A percentile compares a stretch with the other conserved stretches of the same genome.
phyloP scores from a whole-genome alignment of 2,797 vertebrate genomes.

The Lagorchestes hirsutus region DNA sequence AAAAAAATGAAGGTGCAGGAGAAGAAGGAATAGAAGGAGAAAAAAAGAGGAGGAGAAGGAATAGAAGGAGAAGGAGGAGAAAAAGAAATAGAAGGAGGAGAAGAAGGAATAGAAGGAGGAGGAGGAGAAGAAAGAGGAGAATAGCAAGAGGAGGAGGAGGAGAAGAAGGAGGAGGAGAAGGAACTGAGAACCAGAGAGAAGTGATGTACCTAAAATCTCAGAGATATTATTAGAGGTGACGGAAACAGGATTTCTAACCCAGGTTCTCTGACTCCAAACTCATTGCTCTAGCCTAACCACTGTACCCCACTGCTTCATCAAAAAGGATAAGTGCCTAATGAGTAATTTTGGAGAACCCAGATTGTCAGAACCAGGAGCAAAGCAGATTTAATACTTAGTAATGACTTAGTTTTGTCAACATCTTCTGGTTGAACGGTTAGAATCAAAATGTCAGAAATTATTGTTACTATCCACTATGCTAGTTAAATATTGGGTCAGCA shows the following conservation, averaged over 20 bases:
- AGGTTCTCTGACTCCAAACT: not conserved
- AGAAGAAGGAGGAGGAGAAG: not conserved
- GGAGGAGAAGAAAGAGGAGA: no score
- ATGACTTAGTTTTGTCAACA: not conserved
- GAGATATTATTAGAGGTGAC: not conserved
- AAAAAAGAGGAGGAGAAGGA: no score
- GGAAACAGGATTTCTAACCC: not conserved
- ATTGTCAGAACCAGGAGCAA: not conserved
- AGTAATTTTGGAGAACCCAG: not conserved
- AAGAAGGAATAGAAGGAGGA: no score
- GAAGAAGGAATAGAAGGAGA: no score
- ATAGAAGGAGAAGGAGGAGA: accelerated
- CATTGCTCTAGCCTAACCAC: not conserved
- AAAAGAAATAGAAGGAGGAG: no score
- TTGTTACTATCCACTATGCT: not conserved
- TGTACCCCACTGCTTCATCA: not conserved
- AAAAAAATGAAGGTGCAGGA: no score
- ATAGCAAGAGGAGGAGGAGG: no score
- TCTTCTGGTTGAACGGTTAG: not conserved
- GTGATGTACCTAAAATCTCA: not conserved
- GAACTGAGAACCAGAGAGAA: not conserved
- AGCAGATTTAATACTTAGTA: not conserved
- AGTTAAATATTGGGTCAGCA: not conserved
- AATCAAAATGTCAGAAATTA: not conserved
- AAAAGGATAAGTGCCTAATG: not conserved